These are phyloP conservation scores for Trichonephila inaurata DNA, from an alignment of 1,140 invertebrate species.

Conservation along the genomic window DNA sequence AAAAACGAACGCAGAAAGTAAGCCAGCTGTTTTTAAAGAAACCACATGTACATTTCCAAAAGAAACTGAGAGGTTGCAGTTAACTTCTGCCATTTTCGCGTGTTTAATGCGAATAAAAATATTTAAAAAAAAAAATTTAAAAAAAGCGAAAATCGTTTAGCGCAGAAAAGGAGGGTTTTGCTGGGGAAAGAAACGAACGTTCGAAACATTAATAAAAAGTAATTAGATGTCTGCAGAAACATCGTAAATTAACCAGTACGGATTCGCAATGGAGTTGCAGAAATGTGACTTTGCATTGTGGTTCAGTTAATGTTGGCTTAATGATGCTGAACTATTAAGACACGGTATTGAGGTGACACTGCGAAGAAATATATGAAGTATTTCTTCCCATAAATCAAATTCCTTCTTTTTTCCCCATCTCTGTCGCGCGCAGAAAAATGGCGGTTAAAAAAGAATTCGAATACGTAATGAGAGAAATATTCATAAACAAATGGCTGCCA, in stretches of 20 bases:
- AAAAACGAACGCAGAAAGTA: neutral
- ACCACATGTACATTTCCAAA: neutral
- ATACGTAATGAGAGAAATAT: slow-evolving; percentile 30
- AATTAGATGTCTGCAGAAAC: slow-evolving; percentile 16
- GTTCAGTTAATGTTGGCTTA: slow-evolving; percentile 60
- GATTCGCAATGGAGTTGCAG: neutral
- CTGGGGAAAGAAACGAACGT: neutral
- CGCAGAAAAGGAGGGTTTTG: neutral
- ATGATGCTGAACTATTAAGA: slow-evolving; percentile 59
- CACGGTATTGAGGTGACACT: slow-evolving; percentile 12
- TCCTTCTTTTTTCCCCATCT: neutral
- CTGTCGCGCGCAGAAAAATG: neutral
- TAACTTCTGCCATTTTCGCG: neutral
- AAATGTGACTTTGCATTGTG: slow-evolving; percentile 56
- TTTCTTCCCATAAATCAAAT: slow-evolving; percentile 39
- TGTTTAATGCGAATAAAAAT: neutral
- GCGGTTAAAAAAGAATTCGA: neutral
- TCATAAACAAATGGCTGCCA: slow-evolving; percentile 11
- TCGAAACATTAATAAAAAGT: slow-evolving; percentile 63
- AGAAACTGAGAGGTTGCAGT: neutral
- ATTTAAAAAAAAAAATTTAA: neutral
- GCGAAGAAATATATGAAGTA: slow-evolving; percentile 42
- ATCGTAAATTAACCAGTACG: slow-evolving; percentile 58
- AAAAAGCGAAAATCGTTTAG: neutral
- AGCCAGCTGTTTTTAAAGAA: neutral